These are phyloP conservation scores for Progne subis DNA, from an alignment of 2,113 vertebrate genomes.

Conservation along the genomic window DNA sequence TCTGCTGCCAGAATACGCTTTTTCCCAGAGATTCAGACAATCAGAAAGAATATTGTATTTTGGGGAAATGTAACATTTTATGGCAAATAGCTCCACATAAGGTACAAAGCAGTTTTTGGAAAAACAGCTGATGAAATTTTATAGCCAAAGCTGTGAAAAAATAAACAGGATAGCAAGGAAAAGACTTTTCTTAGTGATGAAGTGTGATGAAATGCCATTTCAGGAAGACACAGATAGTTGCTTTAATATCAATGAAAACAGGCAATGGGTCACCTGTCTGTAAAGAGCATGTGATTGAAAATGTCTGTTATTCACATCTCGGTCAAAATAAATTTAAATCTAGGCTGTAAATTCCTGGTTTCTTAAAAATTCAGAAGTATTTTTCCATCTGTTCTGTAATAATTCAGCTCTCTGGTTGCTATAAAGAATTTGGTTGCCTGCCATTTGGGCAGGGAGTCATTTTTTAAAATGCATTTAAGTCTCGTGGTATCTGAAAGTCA, in stretches of 20 bases:
- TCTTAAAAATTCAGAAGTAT: conserved; percentile 49
- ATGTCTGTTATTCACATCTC: conserved; percentile 34
- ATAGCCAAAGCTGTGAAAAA: conserved; percentile 14
- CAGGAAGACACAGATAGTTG: not conserved
- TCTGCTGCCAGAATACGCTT: not conserved
- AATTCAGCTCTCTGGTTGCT: conserved; percentile 56
- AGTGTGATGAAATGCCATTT: not conserved
- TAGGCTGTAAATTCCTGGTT: conserved; percentile 49
- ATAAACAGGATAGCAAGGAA: not conserved
- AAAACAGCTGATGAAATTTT: conserved; percentile 36
- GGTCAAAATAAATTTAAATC: conserved; percentile 48
- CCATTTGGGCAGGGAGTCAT: conserved; percentile 30
- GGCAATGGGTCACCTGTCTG: conserved; percentile 26
- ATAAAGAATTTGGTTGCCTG: conserved; percentile 51
- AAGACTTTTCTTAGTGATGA: not conserved
- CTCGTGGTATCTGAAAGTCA: conserved; percentile 25
- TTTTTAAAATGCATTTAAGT: conserved; percentile 32
- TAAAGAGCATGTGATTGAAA: conserved; percentile 34
- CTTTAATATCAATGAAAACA: conserved; percentile 2
- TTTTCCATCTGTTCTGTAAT: conserved; percentile 71
- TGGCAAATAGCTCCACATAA: not conserved
- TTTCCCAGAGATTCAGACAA: not conserved
- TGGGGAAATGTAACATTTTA: not conserved
- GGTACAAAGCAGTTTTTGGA: not conserved
- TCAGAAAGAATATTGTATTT: not conserved